Conservation (phyloP, 2,888 invertebrate genomes). For the Tyria jacobaeae region DNA sequence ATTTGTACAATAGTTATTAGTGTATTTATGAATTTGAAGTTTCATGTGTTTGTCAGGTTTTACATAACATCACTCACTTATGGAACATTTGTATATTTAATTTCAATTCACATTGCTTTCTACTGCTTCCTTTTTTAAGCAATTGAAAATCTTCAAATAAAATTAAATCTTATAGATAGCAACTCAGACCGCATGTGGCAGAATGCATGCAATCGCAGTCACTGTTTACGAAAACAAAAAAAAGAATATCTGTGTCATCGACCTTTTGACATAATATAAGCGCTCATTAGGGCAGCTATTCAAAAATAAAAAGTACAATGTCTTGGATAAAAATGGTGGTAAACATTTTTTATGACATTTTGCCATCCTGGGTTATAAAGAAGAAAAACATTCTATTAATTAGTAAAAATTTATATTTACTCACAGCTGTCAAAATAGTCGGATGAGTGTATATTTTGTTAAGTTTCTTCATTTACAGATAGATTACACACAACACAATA, state of each 20-base stretch:
- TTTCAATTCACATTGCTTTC: not conserved
- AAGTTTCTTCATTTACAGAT: not conserved
- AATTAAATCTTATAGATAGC: constrained; percentile 27
- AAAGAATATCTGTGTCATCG: constrained; percentile 47
- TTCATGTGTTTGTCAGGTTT: too few species aligned
- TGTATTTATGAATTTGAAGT: not conserved
- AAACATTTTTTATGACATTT: constrained; percentile 13
- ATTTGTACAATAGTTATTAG: not conserved
- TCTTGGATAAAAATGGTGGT: constrained; percentile 7
- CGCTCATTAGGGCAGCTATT: constrained; percentile 38
- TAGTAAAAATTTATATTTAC: too few species aligned
- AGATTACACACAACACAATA: not conserved
- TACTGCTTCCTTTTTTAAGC: not conserved
- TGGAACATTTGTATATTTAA: not conserved
- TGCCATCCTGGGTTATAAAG: not conserved
- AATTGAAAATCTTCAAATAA: not conserved
- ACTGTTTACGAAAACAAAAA: constrained; percentile 49
- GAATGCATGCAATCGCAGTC: constrained; percentile 67
- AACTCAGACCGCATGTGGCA: constrained; percentile 60
- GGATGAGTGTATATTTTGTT: too few species aligned
- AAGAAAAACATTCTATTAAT: too few species aligned
- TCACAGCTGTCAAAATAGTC: too few species aligned
- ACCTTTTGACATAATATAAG: constrained; percentile 45
- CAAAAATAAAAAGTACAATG: constrained; percentile 26
- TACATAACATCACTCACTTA: not conserved